Evolutionary conservation across 2,113 vertebrate genomes (phyloP).

Genomic region (Paradoxurus hermaphroditus): DNA sequence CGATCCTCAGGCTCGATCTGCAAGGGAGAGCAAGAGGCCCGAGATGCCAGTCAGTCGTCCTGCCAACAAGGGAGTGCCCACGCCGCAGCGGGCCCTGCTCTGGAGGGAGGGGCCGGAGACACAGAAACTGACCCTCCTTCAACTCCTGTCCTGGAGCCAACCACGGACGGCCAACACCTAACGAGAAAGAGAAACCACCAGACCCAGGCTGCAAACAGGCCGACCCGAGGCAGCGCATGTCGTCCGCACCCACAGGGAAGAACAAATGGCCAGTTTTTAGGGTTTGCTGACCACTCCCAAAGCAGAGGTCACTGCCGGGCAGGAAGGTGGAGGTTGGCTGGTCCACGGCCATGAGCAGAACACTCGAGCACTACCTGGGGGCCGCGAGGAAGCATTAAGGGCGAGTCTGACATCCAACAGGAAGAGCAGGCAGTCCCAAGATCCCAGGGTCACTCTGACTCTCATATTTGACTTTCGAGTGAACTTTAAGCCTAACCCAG

Average conservation of each 20-base stretch:
- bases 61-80: background rate
- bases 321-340: background rate
- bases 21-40: constrained; percentile 65
- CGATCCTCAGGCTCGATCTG: constrained; percentile 60
- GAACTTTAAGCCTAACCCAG: background rate
- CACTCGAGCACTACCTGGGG: background rate
- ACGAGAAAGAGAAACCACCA: background rate
- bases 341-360: background rate
- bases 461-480: background rate
- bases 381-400: background rate
- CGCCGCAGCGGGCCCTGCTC: background rate
- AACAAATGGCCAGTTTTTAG: background rate
- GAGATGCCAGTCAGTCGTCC: background rate
- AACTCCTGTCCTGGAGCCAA: background rate
- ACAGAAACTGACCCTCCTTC: background rate
- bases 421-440: background rate
- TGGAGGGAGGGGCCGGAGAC: background rate
- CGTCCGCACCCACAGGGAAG: background rate
- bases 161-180: background rate
- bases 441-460: background rate
- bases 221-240: background rate
- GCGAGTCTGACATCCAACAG: background rate
- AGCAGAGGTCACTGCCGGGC: background rate
- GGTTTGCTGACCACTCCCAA: background rate
- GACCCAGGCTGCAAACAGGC: background rate